Conservation (phyloP, 1,140 invertebrate species). For the Branchinecta lynchi region DNA sequence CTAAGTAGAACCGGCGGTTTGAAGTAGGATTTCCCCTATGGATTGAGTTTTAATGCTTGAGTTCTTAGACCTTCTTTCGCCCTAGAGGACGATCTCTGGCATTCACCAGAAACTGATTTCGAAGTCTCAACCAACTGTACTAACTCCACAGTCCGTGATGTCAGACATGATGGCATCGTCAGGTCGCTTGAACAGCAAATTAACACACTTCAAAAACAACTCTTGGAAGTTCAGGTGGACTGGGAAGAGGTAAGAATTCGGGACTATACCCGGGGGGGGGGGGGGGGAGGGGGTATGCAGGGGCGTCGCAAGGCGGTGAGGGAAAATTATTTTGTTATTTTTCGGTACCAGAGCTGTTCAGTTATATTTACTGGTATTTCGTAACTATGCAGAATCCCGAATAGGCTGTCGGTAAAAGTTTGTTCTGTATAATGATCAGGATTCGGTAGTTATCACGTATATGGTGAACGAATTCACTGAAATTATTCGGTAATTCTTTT, state of each 20-base stretch:
- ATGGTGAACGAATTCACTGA: too few species aligned
- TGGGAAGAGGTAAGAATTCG: conserved; percentile 3
- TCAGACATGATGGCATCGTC: background rate
- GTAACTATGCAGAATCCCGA: too few species aligned
- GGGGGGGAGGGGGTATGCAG: too few species aligned
- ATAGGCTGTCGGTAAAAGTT: too few species aligned
- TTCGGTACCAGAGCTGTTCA: too few species aligned
- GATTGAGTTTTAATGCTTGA: background rate
- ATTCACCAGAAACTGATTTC: background rate
- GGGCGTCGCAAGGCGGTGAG: too few species aligned
- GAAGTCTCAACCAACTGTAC: background rate
- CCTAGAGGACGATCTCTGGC: conserved; percentile 10
- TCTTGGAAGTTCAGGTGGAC: background rate
- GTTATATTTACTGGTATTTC: too few species aligned
- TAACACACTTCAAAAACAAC: background rate
- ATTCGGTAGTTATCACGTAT: too few species aligned
- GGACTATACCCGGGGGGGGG: too few species aligned
- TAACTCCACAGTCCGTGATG: background rate
- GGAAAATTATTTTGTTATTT: too few species aligned
- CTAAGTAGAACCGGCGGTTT: background rate
- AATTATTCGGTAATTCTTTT: too few species aligned
- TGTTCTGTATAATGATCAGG: too few species aligned
- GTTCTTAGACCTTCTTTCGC: background rate
- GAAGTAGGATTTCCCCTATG: background rate
- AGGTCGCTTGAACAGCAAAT: background rate